phyloP scores from a whole-genome alignment of 2,113 vertebrate genomes.

The Meriones unguiculatus region DNA sequence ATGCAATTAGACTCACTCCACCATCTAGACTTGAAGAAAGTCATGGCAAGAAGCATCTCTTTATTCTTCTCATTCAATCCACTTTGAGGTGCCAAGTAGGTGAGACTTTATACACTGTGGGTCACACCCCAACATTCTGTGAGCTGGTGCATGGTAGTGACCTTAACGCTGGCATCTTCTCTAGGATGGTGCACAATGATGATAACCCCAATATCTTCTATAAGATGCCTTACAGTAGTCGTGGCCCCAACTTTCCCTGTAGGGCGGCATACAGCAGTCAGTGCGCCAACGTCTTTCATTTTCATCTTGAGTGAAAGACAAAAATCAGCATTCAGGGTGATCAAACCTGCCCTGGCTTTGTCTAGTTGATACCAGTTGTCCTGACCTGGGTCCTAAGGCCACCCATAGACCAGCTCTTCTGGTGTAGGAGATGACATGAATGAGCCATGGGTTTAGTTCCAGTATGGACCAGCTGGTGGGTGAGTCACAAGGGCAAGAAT shows the following conservation, averaged over 20 bases:
- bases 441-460: not conserved
- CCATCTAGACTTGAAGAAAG: not conserved
- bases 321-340: not conserved
- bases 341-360: not conserved
- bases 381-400: not conserved
- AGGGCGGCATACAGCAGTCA: not conserved
- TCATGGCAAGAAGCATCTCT: rapidly evolving
- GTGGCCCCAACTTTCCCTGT: not conserved
- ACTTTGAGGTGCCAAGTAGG: not conserved
- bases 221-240: not conserved
- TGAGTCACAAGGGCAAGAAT: not conserved
- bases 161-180: too few species aligned
- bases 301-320: not conserved
- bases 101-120: not conserved
- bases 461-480: rapidly evolving
- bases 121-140: not conserved
- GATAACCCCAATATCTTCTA: not conserved
- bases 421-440: not conserved
- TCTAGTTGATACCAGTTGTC: not conserved
- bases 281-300: not conserved
- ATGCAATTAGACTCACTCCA: not conserved
- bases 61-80: not conserved
- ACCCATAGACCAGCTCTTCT: not conserved
- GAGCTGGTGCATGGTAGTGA: not conserved
- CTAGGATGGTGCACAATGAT: not conserved